phyloP scores from a whole-genome alignment of 2,888 invertebrate genomes.

The Diaperis boleti region DNA sequence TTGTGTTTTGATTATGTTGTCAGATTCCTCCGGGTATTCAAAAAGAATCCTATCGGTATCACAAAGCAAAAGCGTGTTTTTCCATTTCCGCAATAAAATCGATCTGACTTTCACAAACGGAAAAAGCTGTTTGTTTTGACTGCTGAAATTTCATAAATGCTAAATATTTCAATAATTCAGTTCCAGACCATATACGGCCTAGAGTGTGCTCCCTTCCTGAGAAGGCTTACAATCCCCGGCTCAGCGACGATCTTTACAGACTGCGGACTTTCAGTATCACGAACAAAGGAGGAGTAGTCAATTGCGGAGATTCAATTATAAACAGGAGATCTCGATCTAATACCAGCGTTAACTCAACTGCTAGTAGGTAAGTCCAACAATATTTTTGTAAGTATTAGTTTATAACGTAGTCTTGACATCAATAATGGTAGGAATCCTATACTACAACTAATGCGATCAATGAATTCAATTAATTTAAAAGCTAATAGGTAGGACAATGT shows the following conservation, averaged over 20 bases:
- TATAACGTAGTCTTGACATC: background rate
- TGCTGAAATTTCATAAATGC: conserved; percentile 2
- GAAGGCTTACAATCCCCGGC: conserved; percentile 86
- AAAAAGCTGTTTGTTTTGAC: conserved; percentile 9
- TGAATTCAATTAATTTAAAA: too few relatives aligned
- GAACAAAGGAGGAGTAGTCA: conserved; percentile 88
- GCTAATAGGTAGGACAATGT: too few relatives aligned
- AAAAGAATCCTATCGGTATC: background rate
- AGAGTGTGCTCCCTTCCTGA: conserved; percentile 88
- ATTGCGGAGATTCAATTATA: conserved; percentile 91
- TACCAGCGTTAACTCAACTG: conserved; percentile 88
- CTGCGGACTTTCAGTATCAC: conserved; percentile 89
- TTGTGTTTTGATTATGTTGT: background rate
- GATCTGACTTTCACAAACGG: background rate
- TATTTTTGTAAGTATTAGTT: background rate
- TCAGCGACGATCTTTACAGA: conserved; percentile 86
- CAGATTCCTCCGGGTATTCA: background rate
- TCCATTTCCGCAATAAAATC: background rate
- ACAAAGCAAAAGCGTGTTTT: background rate
- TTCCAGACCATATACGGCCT: conserved; percentile 86
- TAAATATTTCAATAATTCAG: conserved; percentile 65
- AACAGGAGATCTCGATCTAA: conserved; percentile 87
- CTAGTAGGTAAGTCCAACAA: conserved; percentile 77
- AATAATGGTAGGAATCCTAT: too few relatives aligned
- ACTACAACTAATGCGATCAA: too few relatives aligned